Percentiles rank a stretch among this genome's conserved stretches.
phyloP scores from a whole-genome alignment of 2,888 invertebrate species.

The Oligia strigilis region DNA sequence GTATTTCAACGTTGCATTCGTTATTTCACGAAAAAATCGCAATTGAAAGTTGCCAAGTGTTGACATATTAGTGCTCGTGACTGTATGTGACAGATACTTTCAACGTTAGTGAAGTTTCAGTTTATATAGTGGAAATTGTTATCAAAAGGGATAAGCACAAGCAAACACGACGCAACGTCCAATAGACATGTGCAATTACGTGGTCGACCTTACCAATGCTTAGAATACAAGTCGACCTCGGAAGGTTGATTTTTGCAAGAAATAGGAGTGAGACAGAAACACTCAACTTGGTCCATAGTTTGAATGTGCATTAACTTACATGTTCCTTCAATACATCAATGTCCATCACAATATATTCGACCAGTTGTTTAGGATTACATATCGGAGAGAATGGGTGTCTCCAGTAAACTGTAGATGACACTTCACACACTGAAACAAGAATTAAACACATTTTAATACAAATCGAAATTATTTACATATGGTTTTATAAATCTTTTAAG shows the following conservation, averaged over 20 bases:
- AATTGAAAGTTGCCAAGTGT: too few relatives aligned
- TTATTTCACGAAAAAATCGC: too few relatives aligned
- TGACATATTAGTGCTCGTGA: too few relatives aligned
- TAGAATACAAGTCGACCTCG: not conserved
- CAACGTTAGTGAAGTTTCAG: not conserved
- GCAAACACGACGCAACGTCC: too few relatives aligned
- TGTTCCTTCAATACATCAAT: constrained; percentile 94
- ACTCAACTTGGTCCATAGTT: not conserved
- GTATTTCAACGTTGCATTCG: too few relatives aligned
- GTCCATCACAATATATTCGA: constrained; percentile 98
- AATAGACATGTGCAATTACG: too few relatives aligned
- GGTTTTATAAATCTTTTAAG: too few relatives aligned
- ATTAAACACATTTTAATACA: not conserved
- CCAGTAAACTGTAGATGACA: constrained; percentile 95
- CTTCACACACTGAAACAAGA: constrained; percentile 94
- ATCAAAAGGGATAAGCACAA: not conserved
- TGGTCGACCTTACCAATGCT: not conserved
- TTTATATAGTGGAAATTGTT: not conserved
- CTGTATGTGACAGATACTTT: not conserved
- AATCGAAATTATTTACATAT: not conserved
- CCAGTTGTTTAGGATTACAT: constrained; percentile 97
- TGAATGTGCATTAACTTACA: constrained; percentile 76
- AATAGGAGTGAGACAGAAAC: not conserved
- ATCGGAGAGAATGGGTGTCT: constrained; percentile 96
- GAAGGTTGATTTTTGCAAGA: too few relatives aligned